Base-by-base conservation (phyloP, 37 sponge, comb jelly and placozoan genomes). In the Trichoplax adhaerens region DNA sequence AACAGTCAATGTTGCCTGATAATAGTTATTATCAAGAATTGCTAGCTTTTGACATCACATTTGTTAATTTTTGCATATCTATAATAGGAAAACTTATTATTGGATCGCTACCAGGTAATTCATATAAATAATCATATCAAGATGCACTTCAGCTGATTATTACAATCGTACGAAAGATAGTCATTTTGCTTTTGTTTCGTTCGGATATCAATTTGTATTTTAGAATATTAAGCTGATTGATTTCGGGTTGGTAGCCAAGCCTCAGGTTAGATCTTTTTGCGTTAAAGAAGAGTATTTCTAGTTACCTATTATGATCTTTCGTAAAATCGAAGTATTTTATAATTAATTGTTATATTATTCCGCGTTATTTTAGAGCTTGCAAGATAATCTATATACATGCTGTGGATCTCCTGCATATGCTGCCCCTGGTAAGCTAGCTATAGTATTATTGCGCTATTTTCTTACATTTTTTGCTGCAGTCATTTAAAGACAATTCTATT, bases 371-470 rank as follows among this genome's bases (percentile, higher is more conserved):
- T 68, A 86, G 88, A 66, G 70, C 60, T 75, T 81, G 12, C 48
- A 52, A 47, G 79, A 88, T n/a, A 58, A 78, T 3, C 65, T 93
- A 75, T 78, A 85, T 48, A 93, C 94, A 1, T 84, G 86, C 65
- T 93, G 94, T 81, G 94, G 94, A 0, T 88, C 89, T 55, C 94
- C 94, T 8, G 94, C 94, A 57, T 93, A 93, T 79, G 94, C 94
- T 55, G 94, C 94, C 50, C 94, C 94, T 82, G 91, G 91, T 90
- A 7, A 71, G 66, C 58, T 29, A 29, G 29, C 29, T 29, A 29
- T 29, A 29, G 29, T 29, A 29, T 29, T 29, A 29, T 29, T 29
- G 29, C 29, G 29, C 29, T 29, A 29, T 29, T 29, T 29, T 29
- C 29, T 29, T 29, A 29, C 29, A 29, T 29, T 29, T 29, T 29